Percentiles rank a stretch among this genome's conserved stretches.
Evolutionary conservation across 2,113 vertebrate species (phyloP).

Genomic region (Hippotragus niger): DNA sequence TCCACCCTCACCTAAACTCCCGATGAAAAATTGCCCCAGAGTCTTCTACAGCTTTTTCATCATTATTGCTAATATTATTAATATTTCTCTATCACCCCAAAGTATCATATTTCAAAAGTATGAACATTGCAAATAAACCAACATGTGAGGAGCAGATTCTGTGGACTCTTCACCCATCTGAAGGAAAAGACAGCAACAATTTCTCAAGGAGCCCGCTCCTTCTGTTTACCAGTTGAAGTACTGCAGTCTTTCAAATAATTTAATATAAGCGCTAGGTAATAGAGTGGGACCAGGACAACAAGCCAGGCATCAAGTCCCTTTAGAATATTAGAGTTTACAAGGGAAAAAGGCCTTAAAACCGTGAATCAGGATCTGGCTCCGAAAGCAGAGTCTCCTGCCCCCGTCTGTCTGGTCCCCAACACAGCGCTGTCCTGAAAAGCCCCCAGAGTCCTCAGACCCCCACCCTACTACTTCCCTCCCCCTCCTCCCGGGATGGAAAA

Average conservation of each 20-base stretch:
- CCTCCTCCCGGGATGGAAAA: conserved; percentile 46
- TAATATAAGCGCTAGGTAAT: background rate
- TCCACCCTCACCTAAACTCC: background rate
- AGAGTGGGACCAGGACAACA: background rate
- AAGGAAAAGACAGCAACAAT: background rate
- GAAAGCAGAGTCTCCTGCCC: fast-evolving
- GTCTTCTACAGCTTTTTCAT: background rate
- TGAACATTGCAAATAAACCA: background rate
- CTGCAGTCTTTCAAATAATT: background rate
- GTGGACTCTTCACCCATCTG: background rate
- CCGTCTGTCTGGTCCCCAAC: background rate
- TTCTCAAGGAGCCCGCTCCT: background rate
- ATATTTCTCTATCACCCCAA: background rate
- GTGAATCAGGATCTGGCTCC: fast-evolving
- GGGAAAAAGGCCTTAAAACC: background rate
- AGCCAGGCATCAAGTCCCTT: background rate
- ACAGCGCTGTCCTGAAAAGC: background rate
- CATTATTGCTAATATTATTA: background rate
- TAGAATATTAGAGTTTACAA: background rate
- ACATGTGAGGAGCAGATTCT: background rate
- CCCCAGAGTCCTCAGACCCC: background rate
- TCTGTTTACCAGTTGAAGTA: background rate
- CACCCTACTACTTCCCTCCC: background rate
- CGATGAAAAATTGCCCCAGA: background rate
- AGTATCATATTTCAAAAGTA: background rate